Base-by-base conservation (phyloP, 2,113 vertebrate species). In the Archocentrus centrarchus region DNA sequence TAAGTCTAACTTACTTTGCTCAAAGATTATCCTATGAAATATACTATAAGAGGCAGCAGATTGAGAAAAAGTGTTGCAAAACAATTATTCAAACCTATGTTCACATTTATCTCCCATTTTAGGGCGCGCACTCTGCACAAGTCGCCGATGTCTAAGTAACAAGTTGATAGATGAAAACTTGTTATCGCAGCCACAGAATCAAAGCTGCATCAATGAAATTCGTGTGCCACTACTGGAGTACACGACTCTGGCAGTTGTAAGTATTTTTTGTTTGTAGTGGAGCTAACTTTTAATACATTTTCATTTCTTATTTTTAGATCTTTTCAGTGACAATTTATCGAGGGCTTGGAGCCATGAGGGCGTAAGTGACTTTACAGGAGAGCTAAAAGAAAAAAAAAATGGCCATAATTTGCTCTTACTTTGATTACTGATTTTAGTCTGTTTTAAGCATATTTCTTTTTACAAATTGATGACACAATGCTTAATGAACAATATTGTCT, bases 221-320 rank as follows among this genome's bases (percentile, higher is more conserved):
- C 1, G 18, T 0, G 90, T 96, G 58, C 88, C 90, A 3, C 24
- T 79, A 3, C 83, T 96, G 2, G 62, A 89, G 58, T 96, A 96
- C 58, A 78, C 93, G 64, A 96, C 94, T 3, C 59, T 95, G 14
- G 66, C 84, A 44, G 94, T 96, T 30, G 95, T 96, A 84, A 94
- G 95, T 92, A 73, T 35, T 59, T 39, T 1, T 37, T 73, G 6
- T 73, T 68, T 68, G 13, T 6, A 32, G 6, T 53, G 58, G 5
- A n/a, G 3, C 17, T 58, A 17, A 55, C 15, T 24, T 44, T 55
- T 1, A 59, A 44, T 50, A 11, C 17, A 50, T 50, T 70, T 70
- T 70, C 9, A 20, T 70, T 50, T 70, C 41, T 0, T 44, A 44
- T 32, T 53, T 73, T 53, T 30, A 53, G 44, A 73, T 6, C 3